phyloP scores from a whole-genome alignment of 2,113 vertebrate species.

The Sakesphorus luctuosus region DNA sequence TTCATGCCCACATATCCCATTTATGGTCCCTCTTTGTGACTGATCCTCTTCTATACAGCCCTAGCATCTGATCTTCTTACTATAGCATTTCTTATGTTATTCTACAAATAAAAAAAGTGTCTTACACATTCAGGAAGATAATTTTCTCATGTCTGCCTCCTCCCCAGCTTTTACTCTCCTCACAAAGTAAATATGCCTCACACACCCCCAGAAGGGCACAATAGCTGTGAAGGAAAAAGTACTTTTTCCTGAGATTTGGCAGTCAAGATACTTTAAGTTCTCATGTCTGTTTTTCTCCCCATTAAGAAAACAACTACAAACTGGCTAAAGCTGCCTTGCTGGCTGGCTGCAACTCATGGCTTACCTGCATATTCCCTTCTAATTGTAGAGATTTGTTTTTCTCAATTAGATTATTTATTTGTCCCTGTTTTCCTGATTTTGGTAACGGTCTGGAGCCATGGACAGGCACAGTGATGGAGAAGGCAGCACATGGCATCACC shows the following conservation, averaged over 20 bases:
- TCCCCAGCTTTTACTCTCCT: slow-evolving; percentile 13
- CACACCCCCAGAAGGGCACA: slow-evolving; percentile 43
- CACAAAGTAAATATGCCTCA: background rate
- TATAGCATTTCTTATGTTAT: background rate
- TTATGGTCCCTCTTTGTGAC: background rate
- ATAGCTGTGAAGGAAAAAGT: background rate
- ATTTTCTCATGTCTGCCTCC: slow-evolving; percentile 8
- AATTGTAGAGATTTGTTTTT: background rate
- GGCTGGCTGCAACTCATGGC: background rate
- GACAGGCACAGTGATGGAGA: background rate
- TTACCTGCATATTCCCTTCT: background rate
- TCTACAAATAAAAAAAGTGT: background rate
- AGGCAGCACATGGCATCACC: background rate
- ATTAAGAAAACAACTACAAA: background rate
- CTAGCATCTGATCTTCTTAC: background rate
- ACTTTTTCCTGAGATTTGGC: background rate
- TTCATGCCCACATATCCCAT: background rate
- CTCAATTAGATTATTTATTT: background rate
- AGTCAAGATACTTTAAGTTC: background rate
- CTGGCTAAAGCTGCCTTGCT: background rate
- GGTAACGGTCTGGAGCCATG: fast-evolving
- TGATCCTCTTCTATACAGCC: background rate
- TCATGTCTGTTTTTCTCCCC: background rate
- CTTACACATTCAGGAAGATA: background rate
- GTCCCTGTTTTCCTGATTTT: background rate